Conservation (phyloP, 1,140 invertebrate genomes). For the Drosophila bipectinata region DNA sequence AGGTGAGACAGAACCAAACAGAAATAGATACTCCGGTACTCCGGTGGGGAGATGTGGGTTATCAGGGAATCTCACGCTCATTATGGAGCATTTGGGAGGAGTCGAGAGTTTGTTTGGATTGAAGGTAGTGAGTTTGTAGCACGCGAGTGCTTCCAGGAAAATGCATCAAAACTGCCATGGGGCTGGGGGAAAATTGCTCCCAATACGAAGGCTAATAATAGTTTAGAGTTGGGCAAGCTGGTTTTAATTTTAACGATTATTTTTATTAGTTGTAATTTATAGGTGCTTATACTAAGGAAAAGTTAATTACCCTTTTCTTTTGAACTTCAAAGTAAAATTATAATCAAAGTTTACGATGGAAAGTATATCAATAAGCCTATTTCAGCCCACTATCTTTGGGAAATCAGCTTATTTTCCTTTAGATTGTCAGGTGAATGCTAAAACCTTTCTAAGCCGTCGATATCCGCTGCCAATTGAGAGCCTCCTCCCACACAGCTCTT, state of each 20-base stretch:
- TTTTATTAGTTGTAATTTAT: conserved; percentile 21
- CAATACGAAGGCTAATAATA: conserved; percentile 18
- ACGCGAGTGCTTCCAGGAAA: conserved; percentile 43
- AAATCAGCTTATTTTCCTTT: conserved; percentile 12
- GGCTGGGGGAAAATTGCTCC: conserved; percentile 7
- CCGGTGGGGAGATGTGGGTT: conserved; percentile 45
- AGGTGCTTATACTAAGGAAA: background rate
- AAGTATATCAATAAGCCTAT: background rate
- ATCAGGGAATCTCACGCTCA: conserved; percentile 55
- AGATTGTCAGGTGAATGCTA: background rate
- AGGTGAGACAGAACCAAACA: conserved; percentile 3
- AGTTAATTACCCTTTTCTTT: background rate
- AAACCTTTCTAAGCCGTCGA: conserved; percentile 19
- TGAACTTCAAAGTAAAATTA: background rate
- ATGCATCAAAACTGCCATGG: conserved; percentile 14
- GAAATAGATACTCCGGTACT: conserved; percentile 30
- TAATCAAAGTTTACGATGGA: background rate
- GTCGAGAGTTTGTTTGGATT: conserved; percentile 19
- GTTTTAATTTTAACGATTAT: conserved; percentile 18
- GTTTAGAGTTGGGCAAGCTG: background rate
- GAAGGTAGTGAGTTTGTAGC: conserved; percentile 22
- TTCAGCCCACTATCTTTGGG: conserved; percentile 2
- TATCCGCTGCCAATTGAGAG: conserved; percentile 22
- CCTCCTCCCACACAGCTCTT: conserved; percentile 28
- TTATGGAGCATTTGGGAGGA: conserved; percentile 20